phyloP scores from a whole-genome alignment of 2,888 invertebrate species.

The Mythimna albipuncta region DNA sequence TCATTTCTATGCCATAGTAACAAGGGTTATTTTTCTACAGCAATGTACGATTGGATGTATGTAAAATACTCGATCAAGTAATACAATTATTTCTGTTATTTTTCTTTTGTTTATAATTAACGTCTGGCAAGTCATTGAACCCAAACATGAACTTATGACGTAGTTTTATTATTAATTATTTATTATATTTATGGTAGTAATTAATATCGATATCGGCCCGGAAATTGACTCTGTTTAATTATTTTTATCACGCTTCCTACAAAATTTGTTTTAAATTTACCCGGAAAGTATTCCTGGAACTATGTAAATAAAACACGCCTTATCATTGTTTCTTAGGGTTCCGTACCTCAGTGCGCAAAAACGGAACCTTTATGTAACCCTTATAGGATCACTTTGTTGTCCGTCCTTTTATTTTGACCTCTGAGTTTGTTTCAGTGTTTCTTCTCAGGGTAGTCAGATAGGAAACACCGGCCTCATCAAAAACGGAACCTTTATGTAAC shows the following conservation, averaged over 20 bases:
- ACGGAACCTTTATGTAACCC: too few species aligned
- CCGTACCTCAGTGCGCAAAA: too few species aligned
- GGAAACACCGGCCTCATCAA: too few species aligned
- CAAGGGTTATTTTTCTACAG: not conserved
- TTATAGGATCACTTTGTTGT: too few species aligned
- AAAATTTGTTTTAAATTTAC: not conserved
- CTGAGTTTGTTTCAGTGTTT: too few species aligned
- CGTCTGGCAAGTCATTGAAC: conserved; percentile 32
- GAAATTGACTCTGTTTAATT: conserved; percentile 33
- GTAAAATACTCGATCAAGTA: not conserved
- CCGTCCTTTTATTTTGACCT: too few species aligned
- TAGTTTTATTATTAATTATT: conserved; percentile 24
- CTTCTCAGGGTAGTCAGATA: too few species aligned
- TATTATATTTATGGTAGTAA: conserved; percentile 11
- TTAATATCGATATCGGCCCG: conserved; percentile 29
- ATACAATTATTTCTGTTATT: conserved; percentile 14
- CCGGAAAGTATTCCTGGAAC: conserved; percentile 5
- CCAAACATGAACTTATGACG: conserved; percentile 19
- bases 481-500: too few species aligned
- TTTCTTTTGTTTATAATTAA: conserved; percentile 5
- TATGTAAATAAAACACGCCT: not conserved
- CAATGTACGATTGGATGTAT: not conserved
- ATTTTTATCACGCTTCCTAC: conserved; percentile 8
- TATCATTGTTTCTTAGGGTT: not conserved
- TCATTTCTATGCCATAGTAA: not conserved